Conservation (phyloP, 2,888 invertebrate genomes). For the Ormyrus rosae region DNA sequence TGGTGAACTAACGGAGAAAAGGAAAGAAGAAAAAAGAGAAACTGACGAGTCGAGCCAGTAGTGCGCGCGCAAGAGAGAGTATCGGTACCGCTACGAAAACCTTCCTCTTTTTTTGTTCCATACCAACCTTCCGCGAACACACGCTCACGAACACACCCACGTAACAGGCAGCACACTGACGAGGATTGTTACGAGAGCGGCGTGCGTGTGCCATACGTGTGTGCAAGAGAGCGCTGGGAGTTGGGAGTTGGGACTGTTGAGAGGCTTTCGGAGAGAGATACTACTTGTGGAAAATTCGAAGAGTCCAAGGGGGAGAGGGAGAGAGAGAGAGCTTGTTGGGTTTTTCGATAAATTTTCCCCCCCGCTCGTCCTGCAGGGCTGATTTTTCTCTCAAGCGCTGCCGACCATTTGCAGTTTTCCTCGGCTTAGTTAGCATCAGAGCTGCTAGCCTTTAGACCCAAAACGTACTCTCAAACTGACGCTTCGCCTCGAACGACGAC, state of each 20-base stretch:
- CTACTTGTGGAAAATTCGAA: too few relatives aligned
- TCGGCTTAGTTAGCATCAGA: neutral
- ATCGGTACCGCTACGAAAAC: constrained; percentile 44
- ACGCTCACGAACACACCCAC: neutral
- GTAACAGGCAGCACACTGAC: neutral
- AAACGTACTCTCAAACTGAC: neutral
- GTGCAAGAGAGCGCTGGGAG: neutral
- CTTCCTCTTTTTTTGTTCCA: constrained; percentile 13
- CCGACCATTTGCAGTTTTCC: neutral
- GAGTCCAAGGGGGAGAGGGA: neutral
- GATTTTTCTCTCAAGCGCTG: neutral
- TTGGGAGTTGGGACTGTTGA: neutral
- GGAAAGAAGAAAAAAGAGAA: constrained; percentile 3
- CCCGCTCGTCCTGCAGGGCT: neutral
- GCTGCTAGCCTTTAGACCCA: neutral
- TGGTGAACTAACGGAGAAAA: constrained; percentile 19
- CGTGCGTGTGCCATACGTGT: neutral
- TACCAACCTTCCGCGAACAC: neutral
- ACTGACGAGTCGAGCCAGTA: constrained; percentile 9
- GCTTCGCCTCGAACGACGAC: too few relatives aligned
- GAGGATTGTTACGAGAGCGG: neutral
- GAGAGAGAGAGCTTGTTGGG: neutral
- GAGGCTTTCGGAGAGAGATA: too few relatives aligned
- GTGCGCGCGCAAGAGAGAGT: constrained; percentile 4
- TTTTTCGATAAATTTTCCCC: constrained; percentile 20